A percentile compares a stretch with the other conserved stretches of the same genome.
Conservation (phyloP, 2,888 invertebrate genomes). For the Dendrolimus houi region DNA sequence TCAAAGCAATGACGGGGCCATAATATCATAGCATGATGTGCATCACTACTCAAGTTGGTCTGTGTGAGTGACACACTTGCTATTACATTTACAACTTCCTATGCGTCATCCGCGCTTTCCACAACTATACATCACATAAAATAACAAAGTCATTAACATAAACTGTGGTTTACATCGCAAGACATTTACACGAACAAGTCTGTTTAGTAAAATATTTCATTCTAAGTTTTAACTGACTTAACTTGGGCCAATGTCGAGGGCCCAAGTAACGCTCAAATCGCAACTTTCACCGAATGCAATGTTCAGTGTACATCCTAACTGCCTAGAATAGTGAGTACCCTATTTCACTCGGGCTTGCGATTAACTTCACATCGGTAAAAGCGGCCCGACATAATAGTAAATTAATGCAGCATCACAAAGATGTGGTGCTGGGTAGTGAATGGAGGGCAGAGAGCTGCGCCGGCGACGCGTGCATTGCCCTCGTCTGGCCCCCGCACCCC, state of each 20-base stretch:
- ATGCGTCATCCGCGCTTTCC: neutral
- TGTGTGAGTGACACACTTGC: constrained; percentile 21
- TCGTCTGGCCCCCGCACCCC: constrained; percentile 36
- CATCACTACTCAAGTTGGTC: constrained; percentile 24
- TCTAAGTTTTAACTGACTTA: constrained; percentile 12
- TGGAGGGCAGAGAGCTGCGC: constrained; percentile 58
- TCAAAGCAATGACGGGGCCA: constrained; percentile 60
- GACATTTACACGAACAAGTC: neutral
- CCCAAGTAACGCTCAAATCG: constrained; percentile 15
- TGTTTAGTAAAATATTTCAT: constrained; percentile 12
- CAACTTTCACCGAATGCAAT: constrained; percentile 18
- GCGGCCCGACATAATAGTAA: constrained; percentile 32
- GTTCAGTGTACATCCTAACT: constrained; percentile 1
- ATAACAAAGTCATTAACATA: neutral
- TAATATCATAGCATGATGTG: constrained; percentile 49
- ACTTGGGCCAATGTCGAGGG: constrained; percentile 11
- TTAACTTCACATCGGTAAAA: constrained; percentile 3
- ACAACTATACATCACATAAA: neutral
- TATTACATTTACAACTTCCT: constrained; percentile 10
- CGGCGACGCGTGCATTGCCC: constrained; percentile 67
- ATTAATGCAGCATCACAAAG: constrained; percentile 48
- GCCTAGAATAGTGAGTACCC: constrained; percentile 12
- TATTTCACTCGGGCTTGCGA: constrained; percentile 1
- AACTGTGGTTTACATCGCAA: too few species aligned
- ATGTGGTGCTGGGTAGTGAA: constrained; percentile 62